Evolutionary conservation across 2,113 vertebrate species (phyloP).

Genomic region (Leucosticte australis): DNA sequence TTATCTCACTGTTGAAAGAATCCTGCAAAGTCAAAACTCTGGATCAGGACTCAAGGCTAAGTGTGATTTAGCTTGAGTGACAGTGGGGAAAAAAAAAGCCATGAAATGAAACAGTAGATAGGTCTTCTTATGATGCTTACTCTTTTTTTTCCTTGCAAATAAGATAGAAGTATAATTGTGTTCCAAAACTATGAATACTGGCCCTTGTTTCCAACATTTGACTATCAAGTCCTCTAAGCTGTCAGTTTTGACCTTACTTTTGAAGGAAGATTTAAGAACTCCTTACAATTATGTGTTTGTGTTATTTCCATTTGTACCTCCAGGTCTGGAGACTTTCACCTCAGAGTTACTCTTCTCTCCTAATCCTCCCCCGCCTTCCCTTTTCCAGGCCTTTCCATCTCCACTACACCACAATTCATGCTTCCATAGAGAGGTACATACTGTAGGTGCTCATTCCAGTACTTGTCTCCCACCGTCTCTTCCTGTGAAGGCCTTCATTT

Average conservation of each 20-base stretch:
- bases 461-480: background rate
- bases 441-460: background rate
- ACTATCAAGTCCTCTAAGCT: background rate
- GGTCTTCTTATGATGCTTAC: background rate
- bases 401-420: background rate
- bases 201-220: background rate
- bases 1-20: background rate
- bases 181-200: background rate
- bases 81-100: background rate
- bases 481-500: background rate
- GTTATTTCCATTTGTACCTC: background rate
- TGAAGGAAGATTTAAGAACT: background rate
- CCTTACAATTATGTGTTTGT: background rate
- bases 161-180: background rate
- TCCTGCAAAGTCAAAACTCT: background rate
- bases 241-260: background rate
- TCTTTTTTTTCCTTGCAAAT: background rate
- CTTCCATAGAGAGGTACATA: background rate
- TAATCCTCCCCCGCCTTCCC: background rate
- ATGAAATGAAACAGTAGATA: background rate
- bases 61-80: background rate
- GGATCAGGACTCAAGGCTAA: background rate
- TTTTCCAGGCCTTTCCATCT: background rate
- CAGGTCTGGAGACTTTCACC: background rate
- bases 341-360: background rate